Conservation (phyloP, 2,888 invertebrate species). For the Conchocele bisecta region DNA sequence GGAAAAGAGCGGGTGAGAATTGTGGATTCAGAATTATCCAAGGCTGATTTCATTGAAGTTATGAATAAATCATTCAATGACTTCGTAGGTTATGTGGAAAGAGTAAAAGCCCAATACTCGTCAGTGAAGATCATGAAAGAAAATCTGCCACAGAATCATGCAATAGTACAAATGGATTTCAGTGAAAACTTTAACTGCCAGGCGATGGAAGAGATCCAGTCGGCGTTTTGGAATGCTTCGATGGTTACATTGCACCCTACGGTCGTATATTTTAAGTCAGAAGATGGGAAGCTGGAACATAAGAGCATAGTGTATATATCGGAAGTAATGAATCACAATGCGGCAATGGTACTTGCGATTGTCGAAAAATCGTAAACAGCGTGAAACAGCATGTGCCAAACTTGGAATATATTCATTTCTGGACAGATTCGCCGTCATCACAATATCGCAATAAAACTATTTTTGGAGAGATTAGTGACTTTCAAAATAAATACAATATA, state of each 20-base stretch:
- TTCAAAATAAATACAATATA: background rate
- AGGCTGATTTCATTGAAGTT: constrained; percentile 76
- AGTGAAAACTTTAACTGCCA: constrained; percentile 3
- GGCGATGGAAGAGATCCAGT: constrained; percentile 21
- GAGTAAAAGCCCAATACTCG: constrained; percentile 19
- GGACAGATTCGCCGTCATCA: constrained; percentile 39
- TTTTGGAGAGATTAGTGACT: background rate
- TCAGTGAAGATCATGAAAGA: constrained; percentile 27
- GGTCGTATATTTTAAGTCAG: constrained; percentile 29
- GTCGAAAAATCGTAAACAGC: constrained; percentile 12
- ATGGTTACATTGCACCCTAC: constrained; percentile 46
- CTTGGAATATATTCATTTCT: constrained; percentile 29
- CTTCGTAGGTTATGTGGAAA: constrained; percentile 33
- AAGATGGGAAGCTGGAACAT: constrained; percentile 19
- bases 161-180: constrained; percentile 35
- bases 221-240: constrained; percentile 32
- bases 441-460: constrained; percentile 31
- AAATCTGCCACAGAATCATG: constrained; percentile 20
- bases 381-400: background rate
- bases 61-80: constrained; percentile 73
- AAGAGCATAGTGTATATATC: constrained; percentile 40
- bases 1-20: constrained; percentile 46
- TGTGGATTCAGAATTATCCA: constrained; percentile 21
- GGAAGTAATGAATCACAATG: constrained; percentile 43
- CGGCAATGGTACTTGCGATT: constrained; percentile 32